A percentile compares a stretch with the other conserved stretches of the same genome.
phyloP scores from a whole-genome alignment of 2,797 vertebrate species.

The Myiothlypis chrysogaster region DNA sequence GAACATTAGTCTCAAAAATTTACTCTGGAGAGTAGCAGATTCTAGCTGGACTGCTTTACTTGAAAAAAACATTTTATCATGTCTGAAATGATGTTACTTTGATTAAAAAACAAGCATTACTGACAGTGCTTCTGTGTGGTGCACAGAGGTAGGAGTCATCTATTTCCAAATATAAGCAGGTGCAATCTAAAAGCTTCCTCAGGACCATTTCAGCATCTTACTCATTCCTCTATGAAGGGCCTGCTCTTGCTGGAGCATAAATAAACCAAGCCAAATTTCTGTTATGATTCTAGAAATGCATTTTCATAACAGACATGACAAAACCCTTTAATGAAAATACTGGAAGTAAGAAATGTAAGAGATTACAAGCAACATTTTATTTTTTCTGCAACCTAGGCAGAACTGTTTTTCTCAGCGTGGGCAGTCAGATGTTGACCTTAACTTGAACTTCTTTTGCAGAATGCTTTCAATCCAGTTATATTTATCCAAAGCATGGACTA shows the following conservation, averaged over 20 bases:
- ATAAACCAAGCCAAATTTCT: not conserved
- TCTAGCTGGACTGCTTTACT: not conserved
- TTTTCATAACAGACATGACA: not conserved
- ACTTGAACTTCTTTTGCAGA: not conserved
- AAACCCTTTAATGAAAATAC: not conserved
- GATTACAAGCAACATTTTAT: not conserved
- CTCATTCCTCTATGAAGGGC: not conserved
- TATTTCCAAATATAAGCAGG: not conserved
- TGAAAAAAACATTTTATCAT: not conserved
- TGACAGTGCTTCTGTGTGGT: not conserved
- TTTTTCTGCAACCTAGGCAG: not conserved
- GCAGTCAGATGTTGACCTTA: not conserved
- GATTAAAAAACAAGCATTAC: not conserved
- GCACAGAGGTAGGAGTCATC: not conserved
- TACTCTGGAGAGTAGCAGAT: not conserved
- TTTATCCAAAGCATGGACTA: not conserved
- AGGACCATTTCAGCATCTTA: not conserved
- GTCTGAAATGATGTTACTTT: not conserved
- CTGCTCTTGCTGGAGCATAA: not conserved
- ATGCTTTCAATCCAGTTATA: not conserved
- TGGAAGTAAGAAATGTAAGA: not conserved
- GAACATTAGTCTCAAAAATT: not conserved
- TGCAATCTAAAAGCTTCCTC: not conserved
- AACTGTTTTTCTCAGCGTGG: not conserved
- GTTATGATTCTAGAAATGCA: not conserved